Evolutionary conservation across 2,888 invertebrate species (phyloP).

Genomic region (Mantis religiosa): DNA sequence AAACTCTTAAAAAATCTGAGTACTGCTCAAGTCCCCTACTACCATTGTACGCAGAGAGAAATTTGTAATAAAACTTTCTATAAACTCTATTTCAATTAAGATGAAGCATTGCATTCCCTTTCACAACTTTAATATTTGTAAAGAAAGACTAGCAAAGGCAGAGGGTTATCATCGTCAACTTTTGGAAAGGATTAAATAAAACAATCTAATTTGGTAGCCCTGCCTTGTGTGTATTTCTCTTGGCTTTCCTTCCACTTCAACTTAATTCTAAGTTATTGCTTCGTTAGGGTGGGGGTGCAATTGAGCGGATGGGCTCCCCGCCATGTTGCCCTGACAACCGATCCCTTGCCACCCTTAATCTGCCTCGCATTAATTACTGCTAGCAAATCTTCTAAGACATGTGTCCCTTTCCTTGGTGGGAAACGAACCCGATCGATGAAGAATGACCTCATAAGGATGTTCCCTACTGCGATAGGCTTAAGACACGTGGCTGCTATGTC

Average conservation of each 20-base stretch:
- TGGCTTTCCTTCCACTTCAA: neutral
- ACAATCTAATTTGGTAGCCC: neutral
- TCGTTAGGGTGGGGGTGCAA: neutral
- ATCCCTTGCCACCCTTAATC: neutral
- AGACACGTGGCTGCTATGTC: too few relatives aligned
- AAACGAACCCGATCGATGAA: neutral
- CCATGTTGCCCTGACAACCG: neutral
- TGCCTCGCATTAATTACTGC: neutral
- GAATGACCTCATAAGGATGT: neutral
- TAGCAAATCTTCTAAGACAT: neutral
- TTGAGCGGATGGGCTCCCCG: neutral
- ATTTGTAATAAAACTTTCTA: too few relatives aligned
- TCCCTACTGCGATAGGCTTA: neutral
- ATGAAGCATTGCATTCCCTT: too few relatives aligned
- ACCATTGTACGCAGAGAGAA: too few relatives aligned
- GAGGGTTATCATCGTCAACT: neutral
- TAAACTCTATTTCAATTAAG: too few relatives aligned
- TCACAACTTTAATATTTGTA: neutral
- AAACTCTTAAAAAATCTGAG: too few relatives aligned
- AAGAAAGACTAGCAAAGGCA: neutral
- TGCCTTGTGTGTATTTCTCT: neutral
- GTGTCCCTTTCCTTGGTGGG: neutral
- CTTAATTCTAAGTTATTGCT: neutral
- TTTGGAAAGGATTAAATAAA: neutral
- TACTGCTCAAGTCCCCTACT: too few relatives aligned